Evolutionary conservation across 2,113 vertebrate species (phyloP), one percentile per base, ranked within the genome.

Genomic region (Solea senegalensis): DNA sequence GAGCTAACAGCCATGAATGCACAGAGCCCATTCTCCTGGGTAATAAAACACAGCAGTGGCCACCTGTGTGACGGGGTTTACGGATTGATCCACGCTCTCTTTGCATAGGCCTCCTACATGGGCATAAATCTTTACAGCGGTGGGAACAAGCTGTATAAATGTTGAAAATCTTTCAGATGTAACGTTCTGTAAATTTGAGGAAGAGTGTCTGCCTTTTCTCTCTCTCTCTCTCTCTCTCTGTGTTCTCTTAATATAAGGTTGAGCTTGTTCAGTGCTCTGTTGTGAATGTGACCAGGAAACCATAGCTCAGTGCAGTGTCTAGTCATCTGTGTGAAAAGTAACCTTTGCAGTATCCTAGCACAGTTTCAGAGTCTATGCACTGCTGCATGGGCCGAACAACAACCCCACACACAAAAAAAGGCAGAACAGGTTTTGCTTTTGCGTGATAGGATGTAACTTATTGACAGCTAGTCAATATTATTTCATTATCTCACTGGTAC

Each of bases 31-130:
- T 81, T 85, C 90, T 88, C 86, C 51, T 21, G 82, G 86, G 91
- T 87, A 90, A 91, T 93, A 92, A 92, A 93, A 80, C 79, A 71
- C 48, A 70, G 50, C 56, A 44, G 59, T 52, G 55, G 78, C 83
- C 76, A 84, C 86, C 85, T 81, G 88, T 84, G 75, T 73, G 82
- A 86, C 80, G 65, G 58, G 76, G 74, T 86, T 81, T 83, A 81
- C 69, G 77, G 84, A 90, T 83, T 74, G 75, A 88, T 80, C 73
- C 44, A 15, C 44, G 49, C 21, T 62, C 51, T 70, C 53, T 81
- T 72, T 78, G 59, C 75, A 58, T 46, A 65, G 16, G 46, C 53
- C 52, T 54, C 41, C 28, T 52, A 53, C 46, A 21, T 57, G 49
- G 50, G 78, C 26, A 56, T 70, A 77, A 75, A 76, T 77, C 69